Base-by-base conservation (phyloP, 1,140 invertebrate species). In the Dufourea novaeangliae region DNA sequence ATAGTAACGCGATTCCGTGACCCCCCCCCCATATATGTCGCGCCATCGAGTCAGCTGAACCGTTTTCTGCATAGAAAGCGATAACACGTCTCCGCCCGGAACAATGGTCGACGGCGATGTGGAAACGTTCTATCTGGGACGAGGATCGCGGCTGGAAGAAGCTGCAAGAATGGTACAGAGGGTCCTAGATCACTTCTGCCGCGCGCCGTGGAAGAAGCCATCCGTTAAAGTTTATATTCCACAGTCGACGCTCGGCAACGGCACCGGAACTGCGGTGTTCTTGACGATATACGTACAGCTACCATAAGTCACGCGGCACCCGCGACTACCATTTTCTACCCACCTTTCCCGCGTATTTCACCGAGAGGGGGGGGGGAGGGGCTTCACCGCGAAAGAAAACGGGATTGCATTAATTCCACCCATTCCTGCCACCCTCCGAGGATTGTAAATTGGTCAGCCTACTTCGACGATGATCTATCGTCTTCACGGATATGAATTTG, bases 141-240 rank as follows among this genome's bases (percentile, higher is more conserved):
- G 68, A 32, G 57, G 68, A 77, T 77, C 68, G 75, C 44, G 27
- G n/a, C n/a, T 41, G 50, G 57, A 77, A 63, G 67, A 77, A 56
- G 67, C 67, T 77, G 57, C 34, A 63, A 63, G 46, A 62, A 77
- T 63, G 20, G 57, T 27, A 71, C 57, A 69, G 56, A 67, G 72
- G n/a, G 34, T 81, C 63, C 67, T 81, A 81, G 80, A 79, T 83
- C 76, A 82, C 80, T 64, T 41, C 46, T 71, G 32, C n/a, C 22
- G 37, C 46, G 46, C 37, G 27, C 37, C 61, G 41, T 54, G 27
- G 66, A 83, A 83, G 82, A 79, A 79, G 70, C 70, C 76, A 79
- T 83, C 82, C 82, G 82, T 83, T 83, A 83, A 83, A 83, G 69
- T 83, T 83, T 83, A 83, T 83, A 83, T 83, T 83, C 82, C 64